Evolutionary conservation across 2,113 vertebrate species (phyloP), one percentile per base, ranked within the genome.

Genomic region (Sprattus sprattus): DNA sequence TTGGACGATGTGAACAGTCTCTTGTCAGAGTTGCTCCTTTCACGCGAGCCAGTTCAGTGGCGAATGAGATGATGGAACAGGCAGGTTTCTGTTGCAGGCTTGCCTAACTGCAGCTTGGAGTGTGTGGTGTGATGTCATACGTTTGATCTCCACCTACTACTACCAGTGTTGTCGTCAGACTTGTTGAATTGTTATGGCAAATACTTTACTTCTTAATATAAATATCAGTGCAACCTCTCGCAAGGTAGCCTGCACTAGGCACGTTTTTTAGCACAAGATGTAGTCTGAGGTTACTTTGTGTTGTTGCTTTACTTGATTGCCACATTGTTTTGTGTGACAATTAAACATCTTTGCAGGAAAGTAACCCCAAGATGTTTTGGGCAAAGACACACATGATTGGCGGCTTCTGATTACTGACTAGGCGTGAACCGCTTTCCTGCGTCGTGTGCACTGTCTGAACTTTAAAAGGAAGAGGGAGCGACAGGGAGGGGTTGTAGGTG

Each of bases 111-210:
- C 47, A 39, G 15, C 10, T 6, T 13, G 44, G 20, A 81, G 85
- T 83, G 84, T 71, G 25, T 28, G 18, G 28, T 64, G 82, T 60
- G 82, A 64, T 83, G 28, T 64, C 52, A 83, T 45, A 39, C 54
- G 7, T 60, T 60, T 64, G 52, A 39, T 83, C 52, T 44, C 28
- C 82, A n/a, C 82, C 54, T 57, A 83, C 39, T 28, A 32, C 18
- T 57, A 32, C 64, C n/a, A 28, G 32, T 25, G 64, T 71, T 32
- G 64, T 71, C 64, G 6, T 32, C n/a, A 28, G 32, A 71, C 64
- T 71, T 71, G 64, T 71, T 71, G 64, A 71, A 32, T 71, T 71
- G 25, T 71, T 15, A 32, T 32, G 10, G 11, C 64, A 71, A 71
- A 32, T 57, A 22, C 22, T 28, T 71, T 22, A 10, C 15, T 25